Evolutionary conservation across 2,113 vertebrate species (phyloP), one percentile per base, ranked within the genome.

Genomic region (Lepus americanus): DNA sequence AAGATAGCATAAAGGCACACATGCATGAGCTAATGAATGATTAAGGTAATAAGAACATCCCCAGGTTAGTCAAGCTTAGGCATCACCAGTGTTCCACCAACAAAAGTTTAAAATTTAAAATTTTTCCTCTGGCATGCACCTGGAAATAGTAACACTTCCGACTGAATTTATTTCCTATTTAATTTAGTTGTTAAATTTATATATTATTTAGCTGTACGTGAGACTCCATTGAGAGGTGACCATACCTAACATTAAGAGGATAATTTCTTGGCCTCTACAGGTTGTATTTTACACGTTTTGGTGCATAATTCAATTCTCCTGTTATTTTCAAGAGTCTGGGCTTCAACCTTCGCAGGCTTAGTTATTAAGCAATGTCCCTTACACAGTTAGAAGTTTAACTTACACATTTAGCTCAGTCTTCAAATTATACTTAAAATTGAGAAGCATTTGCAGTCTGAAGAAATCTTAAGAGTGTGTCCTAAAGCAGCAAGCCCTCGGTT

Each of bases 181-280:
- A 76, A 80, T 31, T 19, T 27, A 53, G 23, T 78, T 87, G 81
- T 85, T 92, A 79, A 79, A 73, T 84, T 79, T 76, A 31, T 44
- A 17, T 66, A 14, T 59, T 84, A 25, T 88, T 74, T 82, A 88
- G 14, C 27, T 82, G 2, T 76, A 73, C 6, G 36, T 31, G 44
- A 89, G 74, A 85, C 4, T 39, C 7, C 25, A 44, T 11, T 63
- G 89, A 95, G 49, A 72, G 44, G 20, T 63, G 49, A 1, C 8
- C 29, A 67, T 76, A 90, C 78, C 36, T 83, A 70, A 94, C 95
- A 63, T 86, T 85, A 89, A 70, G 31, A 78, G 44, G 69, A 90
- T 59, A 94, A 79, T 88, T 44, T 6, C 5, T 59, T 74, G 59
- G 69, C 44, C 7, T 69, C 59, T 79, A 5, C 10, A 39, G 17